These are phyloP conservation scores for Clarias fuscus DNA, from an alignment of 2,797 vertebrate genomes.

Conservation along the genomic window DNA sequence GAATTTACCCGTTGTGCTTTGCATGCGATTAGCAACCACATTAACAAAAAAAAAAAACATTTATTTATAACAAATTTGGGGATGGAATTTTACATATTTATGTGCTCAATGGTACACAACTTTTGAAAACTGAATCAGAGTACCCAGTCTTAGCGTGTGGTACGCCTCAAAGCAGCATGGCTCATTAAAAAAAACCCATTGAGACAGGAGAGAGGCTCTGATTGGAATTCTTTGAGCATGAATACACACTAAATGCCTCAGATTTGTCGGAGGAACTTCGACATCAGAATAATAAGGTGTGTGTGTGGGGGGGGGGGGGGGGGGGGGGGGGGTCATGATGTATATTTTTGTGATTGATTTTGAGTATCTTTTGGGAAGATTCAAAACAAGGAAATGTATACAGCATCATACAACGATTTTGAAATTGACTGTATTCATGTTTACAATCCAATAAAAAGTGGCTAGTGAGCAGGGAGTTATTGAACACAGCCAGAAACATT, in stretches of 20 bases:
- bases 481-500: conserved; percentile 23
- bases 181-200: not conserved
- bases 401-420: conserved; percentile 18
- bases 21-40: not conserved
- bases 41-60: conserved; percentile 1
- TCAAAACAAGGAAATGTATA: conserved; percentile 11
- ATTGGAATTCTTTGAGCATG: conserved; percentile 9
- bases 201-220: conserved; percentile 10
- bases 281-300: not conserved
- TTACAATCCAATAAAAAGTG: conserved; percentile 11
- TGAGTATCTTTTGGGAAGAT: conserved; percentile 22
- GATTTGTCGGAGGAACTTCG: not conserved
- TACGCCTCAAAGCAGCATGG: conserved; percentile 10
- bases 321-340: conserved; percentile 4
- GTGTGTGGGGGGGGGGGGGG: no score
- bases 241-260: conserved; percentile 11
- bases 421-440: conserved; percentile 37
- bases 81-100: not conserved
- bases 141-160: conserved; percentile 12
- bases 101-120: not conserved
- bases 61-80: not conserved
- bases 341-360: conserved; percentile 22
- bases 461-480: conserved; percentile 16
- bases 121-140: not conserved
- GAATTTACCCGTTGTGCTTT: not conserved